These are phyloP conservation scores for Thymelicus acteon DNA, from an alignment of 2,888 invertebrate genomes.

Conservation along the genomic window DNA sequence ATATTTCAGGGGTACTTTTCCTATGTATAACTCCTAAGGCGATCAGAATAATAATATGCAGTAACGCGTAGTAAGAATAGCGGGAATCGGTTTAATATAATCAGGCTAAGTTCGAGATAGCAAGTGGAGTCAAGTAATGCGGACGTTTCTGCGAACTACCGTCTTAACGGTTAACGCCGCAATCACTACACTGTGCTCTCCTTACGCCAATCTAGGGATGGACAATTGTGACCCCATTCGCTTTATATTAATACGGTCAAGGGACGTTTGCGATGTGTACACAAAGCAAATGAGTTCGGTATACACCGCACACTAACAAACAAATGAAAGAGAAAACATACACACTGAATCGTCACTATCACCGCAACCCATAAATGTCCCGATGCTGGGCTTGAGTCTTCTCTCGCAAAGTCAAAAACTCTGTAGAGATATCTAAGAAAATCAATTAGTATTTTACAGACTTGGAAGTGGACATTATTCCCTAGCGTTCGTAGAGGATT, in stretches of 20 bases:
- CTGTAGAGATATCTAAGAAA: no score
- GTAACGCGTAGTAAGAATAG: slow-evolving; percentile 48
- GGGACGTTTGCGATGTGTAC: not conserved
- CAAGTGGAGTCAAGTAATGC: slow-evolving; percentile 50
- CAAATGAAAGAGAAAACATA: no score
- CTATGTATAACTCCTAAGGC: slow-evolving; percentile 29
- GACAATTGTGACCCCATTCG: slow-evolving; percentile 20
- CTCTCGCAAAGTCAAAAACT: no score
- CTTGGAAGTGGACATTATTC: no score
- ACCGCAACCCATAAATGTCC: no score
- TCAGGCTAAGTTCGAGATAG: slow-evolving; percentile 56
- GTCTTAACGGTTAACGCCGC: slow-evolving; percentile 61
- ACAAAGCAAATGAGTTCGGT: no score
- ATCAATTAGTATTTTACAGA: no score
- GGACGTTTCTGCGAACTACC: slow-evolving; percentile 60
- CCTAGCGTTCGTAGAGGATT: no score
- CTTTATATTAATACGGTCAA: not conserved
- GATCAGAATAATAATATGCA: slow-evolving; percentile 49
- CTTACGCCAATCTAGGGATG: slow-evolving; percentile 27
- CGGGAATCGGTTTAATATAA: slow-evolving; percentile 55
- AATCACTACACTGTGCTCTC: slow-evolving; percentile 47
- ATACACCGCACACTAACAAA: no score
- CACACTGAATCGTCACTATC: no score
- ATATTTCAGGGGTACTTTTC: not conserved
- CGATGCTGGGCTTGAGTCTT: no score